Base-by-base conservation (phyloP, 2,888 invertebrate species). In the Diabrotica balteata region DNA sequence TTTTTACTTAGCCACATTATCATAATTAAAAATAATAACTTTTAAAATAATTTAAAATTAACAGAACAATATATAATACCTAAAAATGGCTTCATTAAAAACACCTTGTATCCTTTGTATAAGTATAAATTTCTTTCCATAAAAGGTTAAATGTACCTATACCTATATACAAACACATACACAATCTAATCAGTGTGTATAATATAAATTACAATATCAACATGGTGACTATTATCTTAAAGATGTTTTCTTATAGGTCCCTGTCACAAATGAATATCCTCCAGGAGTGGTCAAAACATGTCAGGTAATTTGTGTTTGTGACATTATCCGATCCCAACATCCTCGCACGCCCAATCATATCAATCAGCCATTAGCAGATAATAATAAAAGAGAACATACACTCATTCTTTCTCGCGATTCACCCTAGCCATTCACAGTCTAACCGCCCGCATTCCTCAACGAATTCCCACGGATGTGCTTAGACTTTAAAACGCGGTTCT, bases 281-380 rank as follows among this genome's bases (percentile, higher is more conserved):
- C 52, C 69, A 63, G 72, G 70, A 70, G 72, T 68, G 72, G 70
- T 67, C 66, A 66, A 65, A 63, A 52, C 65, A 46, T 58, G 64
- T 64, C 72, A 59, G 61, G 67, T 64, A 72, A 68, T 73, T 73
- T 69, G 73, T 67, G 69, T 66, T 68, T 65, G 68, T 71, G 70
- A 70, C 68, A 72, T 69, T 69, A 69, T 66, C 65, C 65, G 67
- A 66, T 68, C 66, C 67, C 66, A 54, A 59, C 68, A 64, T 51
- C 66, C 65, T 62, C 68, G 52, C 65, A 68, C 68, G 68, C 71
- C 72, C 72, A 70, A 72, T 69, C 72, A 72, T 70, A 62, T 70
- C 75, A 71, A 73, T 71, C 75, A 73, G 73, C 76, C 76, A 76
- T 76, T 75, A 74, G 76, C 72, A 71, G 70, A 69, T 72, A 70